Conservation (phyloP, 1,140 invertebrate species). For the Drepana arcuata region DNA sequence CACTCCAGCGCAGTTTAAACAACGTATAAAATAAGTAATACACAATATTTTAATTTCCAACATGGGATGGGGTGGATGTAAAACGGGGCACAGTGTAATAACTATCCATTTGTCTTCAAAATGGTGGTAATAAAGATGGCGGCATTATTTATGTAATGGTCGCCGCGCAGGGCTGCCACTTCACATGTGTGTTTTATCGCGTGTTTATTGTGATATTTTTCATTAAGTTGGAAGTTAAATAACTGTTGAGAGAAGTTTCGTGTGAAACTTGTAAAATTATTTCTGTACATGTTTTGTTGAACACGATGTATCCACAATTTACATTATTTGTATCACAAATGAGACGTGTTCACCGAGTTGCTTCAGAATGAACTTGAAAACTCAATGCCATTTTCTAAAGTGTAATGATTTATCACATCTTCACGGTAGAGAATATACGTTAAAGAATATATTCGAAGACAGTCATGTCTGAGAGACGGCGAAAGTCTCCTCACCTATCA, state of each 20-base stretch:
- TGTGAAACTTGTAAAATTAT: background rate
- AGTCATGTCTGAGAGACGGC: no score
- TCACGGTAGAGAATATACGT: no score
- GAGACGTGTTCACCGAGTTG: no score
- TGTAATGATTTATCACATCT: no score
- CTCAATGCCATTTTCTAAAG: no score
- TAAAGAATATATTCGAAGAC: no score
- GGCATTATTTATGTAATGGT: constrained; percentile 70
- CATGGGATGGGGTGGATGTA: constrained; percentile 58
- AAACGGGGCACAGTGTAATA: constrained; percentile 65
- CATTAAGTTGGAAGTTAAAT: constrained; percentile 28
- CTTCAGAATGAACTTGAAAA: no score
- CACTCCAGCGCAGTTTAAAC: constrained; percentile 57
- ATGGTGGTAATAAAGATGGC: constrained; percentile 70
- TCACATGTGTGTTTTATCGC: constrained; percentile 51
- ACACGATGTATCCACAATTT: no score
- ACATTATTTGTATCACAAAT: background rate
- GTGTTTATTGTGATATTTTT: constrained; percentile 67
- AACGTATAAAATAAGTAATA: constrained; percentile 57
- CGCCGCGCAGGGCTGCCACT: constrained; percentile 56
- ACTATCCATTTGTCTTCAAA: constrained; percentile 71
- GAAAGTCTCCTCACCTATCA: no score
- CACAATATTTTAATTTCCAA: constrained; percentile 70
- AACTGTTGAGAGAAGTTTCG: background rate
- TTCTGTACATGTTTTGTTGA: background rate